phyloP scores from a whole-genome alignment of 2,797 vertebrate species.

The Pachyuromys duprasi region DNA sequence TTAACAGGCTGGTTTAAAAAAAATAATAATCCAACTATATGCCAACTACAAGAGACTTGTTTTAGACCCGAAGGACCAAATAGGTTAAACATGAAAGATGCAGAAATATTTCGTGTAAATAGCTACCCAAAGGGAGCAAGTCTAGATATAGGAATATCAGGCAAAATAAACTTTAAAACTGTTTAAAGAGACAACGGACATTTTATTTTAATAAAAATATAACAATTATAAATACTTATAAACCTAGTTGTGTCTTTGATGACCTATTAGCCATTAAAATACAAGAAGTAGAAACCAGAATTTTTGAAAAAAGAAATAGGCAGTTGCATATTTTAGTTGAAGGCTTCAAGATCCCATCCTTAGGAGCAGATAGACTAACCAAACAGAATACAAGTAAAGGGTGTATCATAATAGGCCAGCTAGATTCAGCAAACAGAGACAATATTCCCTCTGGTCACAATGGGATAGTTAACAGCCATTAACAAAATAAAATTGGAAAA shows the following conservation, averaged over 20 bases:
- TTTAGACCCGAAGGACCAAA: slow-evolving; percentile 3
- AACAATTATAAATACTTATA: slow-evolving; percentile 16
- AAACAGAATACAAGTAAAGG: background rate
- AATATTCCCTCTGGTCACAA: background rate
- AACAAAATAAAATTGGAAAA: background rate
- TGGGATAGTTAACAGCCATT: slow-evolving; percentile 3
- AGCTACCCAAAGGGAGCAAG: background rate
- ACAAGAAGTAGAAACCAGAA: background rate
- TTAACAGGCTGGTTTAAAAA: slow-evolving; percentile 19
- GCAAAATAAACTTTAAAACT: slow-evolving; percentile 9
- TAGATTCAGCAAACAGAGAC: background rate
- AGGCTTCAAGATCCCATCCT: background rate
- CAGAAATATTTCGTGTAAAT: background rate
- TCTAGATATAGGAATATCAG: background rate
- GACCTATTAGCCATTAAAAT: background rate
- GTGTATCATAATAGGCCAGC: background rate
- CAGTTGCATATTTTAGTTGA: background rate
- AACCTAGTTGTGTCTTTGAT: background rate
- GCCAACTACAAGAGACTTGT: background rate
- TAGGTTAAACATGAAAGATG: background rate
- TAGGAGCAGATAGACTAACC: background rate
- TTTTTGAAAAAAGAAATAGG: background rate
- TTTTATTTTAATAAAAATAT: background rate
- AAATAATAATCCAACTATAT: background rate
- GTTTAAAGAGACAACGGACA: background rate